Base-by-base conservation (phyloP, 2,888 invertebrate species). In the Dysmachus trigonus region DNA sequence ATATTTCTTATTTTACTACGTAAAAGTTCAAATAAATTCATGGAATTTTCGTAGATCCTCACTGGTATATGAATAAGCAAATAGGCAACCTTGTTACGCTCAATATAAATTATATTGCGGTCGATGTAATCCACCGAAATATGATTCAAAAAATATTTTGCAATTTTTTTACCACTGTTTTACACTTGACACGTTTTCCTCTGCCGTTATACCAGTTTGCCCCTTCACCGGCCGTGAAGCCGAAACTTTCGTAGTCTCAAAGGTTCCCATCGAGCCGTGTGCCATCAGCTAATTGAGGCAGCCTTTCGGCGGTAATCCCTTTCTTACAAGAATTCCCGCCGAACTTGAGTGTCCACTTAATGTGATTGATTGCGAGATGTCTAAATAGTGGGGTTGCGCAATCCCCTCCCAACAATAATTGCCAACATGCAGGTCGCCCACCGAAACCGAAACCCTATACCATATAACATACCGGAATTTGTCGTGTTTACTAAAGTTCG, bases 1-100 rank as follows among this genome's bases (percentile, higher is more conserved):
- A n/a, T n/a, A n/a, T n/a, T n/a, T n/a, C 33, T 82, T 51, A 31
- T 82, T 73, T 76, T 84, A 71, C 18, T 73, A 53, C 31, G 27
- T 31, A 51, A 47, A 79, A 41, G 15, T n/a, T 27, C 15, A 51
- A 47, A 47, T 47, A 3, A 81, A 30, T 22, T 1, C 13, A 15
- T 31, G 72, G 0, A 72, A 13, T 4, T 71, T 13, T 10, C 38
- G 0, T 41, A 41, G 38, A 4, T 41, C 38, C 38, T 15, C 38
- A 13, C 38, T 13, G 38, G 8, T 38, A 0, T 38, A 38, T 38
- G 2, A 13, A 7, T 38, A 38, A 33, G n/a, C n/a, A n/a, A 38
- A 38, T 38, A 13, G 22, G 6, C 7, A 31, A 30, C 71, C 27
- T 71, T 72, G n/a, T 18, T 53, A 7, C 18, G 53, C 3, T 53